A percentile compares a stretch with the other conserved stretches of the same genome.
These are phyloP conservation scores for Bombus impatiens DNA, from an alignment of 1,140 invertebrate species.

Conservation along the genomic window DNA sequence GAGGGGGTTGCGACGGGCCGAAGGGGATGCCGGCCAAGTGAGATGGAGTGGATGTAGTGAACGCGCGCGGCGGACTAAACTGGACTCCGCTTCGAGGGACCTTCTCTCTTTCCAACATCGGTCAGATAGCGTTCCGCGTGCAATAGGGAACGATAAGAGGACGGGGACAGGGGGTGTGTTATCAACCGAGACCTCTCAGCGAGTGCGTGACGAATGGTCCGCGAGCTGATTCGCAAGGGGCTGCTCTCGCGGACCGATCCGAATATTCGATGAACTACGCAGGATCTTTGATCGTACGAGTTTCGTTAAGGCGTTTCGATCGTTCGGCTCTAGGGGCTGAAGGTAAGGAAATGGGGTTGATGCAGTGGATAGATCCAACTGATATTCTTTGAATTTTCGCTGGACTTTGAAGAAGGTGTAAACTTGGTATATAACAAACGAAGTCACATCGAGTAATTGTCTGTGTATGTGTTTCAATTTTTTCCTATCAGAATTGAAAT, in stretches of 20 bases:
- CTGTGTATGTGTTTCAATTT: background rate
- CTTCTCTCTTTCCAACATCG: constrained; percentile 18
- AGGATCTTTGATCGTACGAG: constrained; percentile 29
- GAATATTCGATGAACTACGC: constrained; percentile 76
- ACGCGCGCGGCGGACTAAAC: constrained; percentile 15
- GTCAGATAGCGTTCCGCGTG: constrained; percentile 58
- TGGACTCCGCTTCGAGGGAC: constrained; percentile 59
- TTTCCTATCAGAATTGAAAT: background rate
- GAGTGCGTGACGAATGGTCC: constrained; percentile 81
- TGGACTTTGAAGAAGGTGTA: background rate
- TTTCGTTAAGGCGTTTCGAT: background rate
- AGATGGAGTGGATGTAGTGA: constrained; percentile 67
- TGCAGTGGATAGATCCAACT: background rate
- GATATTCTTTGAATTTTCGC: background rate
- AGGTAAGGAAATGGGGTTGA: background rate
- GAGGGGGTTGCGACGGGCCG: constrained; percentile 45
- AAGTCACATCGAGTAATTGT: background rate
- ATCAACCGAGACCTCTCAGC: constrained; percentile 80
- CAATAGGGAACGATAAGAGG: constrained; percentile 30
- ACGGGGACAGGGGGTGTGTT: constrained; percentile 67
- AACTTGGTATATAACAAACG: background rate
- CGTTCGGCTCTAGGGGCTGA: background rate
- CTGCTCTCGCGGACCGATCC: constrained; percentile 64
- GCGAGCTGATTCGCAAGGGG: constrained; percentile 71
- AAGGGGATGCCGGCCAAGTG: constrained; percentile 69